Evolutionary conservation across 2,113 vertebrate genomes (phyloP).

Genomic region (Caretta caretta): DNA sequence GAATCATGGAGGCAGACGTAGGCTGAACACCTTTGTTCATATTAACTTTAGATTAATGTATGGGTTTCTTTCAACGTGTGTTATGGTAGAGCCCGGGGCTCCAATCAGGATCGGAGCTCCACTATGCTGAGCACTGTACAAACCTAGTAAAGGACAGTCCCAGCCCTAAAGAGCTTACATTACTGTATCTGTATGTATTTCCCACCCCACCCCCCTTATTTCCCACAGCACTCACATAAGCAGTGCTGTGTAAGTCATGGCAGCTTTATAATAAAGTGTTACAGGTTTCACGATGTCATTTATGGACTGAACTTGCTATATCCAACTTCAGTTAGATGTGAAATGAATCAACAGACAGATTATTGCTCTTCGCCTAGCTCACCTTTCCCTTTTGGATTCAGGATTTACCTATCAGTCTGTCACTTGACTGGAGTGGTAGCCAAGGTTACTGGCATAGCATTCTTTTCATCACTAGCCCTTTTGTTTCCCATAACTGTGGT

Average conservation of each 20-base stretch:
- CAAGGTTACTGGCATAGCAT: conserved; percentile 19
- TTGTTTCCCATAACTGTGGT: conserved; percentile 5
- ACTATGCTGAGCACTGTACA: background rate
- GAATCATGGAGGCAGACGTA: background rate
- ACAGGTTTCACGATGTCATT: conserved; percentile 54
- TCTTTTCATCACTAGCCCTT: conserved; percentile 17
- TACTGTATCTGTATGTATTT: background rate
- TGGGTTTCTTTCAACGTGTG: background rate
- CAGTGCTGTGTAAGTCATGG: conserved; percentile 43
- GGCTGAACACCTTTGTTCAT: background rate
- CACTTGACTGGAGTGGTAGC: conserved; percentile 35
- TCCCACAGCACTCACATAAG: background rate
- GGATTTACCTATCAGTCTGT: conserved; percentile 19
- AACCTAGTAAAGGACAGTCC: background rate
- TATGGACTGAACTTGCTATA: conserved; percentile 57
- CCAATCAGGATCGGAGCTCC: background rate
- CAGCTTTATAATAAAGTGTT: conserved; percentile 39
- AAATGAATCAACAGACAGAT: conserved; percentile 60
- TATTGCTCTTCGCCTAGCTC: conserved; percentile 34
- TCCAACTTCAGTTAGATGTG: conserved; percentile 58
- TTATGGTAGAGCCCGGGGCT: background rate
- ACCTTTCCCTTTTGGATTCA: conserved; percentile 14
- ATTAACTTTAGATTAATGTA: background rate
- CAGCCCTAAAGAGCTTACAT: background rate
- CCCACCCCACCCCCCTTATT: background rate